These are phyloP conservation scores for Sarotherodon lohbergeri DNA, from an alignment of 2,113 vertebrate genomes.

Conservation along the genomic window DNA sequence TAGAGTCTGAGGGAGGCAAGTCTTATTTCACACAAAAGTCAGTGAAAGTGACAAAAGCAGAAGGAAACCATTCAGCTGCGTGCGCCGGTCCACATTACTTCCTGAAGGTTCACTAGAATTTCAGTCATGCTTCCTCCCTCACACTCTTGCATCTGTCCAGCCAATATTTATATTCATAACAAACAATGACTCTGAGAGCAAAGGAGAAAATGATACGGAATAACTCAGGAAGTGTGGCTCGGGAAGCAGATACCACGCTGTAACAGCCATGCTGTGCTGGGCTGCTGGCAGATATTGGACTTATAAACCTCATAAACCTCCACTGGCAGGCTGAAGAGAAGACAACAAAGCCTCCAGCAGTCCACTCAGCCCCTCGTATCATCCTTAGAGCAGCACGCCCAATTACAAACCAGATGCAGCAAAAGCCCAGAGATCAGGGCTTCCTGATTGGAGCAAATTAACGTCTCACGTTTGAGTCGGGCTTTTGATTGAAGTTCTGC, in stretches of 20 bases:
- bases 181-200: slow-evolving; percentile 30
- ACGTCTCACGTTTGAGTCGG: slow-evolving; percentile 18
- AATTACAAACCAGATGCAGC: slow-evolving; percentile 57
- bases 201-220: slow-evolving; percentile 8
- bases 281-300: slow-evolving; percentile 7
- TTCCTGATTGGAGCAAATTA: slow-evolving; percentile 40
- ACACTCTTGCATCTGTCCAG: slow-evolving; percentile 35
- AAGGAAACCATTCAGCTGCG: slow-evolving; percentile 37
- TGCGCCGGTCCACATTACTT: slow-evolving; percentile 40
- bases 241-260: not conserved
- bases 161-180: slow-evolving; percentile 59
- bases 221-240: not conserved
- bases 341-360: slow-evolving; percentile 25
- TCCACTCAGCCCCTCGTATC: not conserved
- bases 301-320: slow-evolving; percentile 1
- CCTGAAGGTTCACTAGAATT: slow-evolving; percentile 44
- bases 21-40: slow-evolving; percentile 30
- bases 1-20: not conserved
- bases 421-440: slow-evolving; percentile 22
- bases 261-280: slow-evolving; percentile 1
- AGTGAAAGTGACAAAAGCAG: slow-evolving; percentile 27
- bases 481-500: not conserved
- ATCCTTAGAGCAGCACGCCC: slow-evolving; percentile 28
- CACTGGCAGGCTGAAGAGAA: not conserved
- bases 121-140: slow-evolving; percentile 22